Conservation (phyloP, 1,140 invertebrate genomes). For the Mercenaria mercenaria region DNA sequence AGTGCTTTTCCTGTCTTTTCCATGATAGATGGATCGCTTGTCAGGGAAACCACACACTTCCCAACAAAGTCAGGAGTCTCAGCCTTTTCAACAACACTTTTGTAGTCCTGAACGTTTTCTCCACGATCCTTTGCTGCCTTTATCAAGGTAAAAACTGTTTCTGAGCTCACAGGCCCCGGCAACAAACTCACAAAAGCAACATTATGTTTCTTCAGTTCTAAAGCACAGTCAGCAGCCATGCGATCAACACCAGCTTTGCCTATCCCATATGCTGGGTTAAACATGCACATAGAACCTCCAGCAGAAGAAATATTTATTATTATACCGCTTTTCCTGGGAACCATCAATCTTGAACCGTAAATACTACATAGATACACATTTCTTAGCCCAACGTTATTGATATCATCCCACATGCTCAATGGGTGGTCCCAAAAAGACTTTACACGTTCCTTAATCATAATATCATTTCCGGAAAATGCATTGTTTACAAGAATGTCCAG, state of each 20-base stretch:
- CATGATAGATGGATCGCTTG: constrained; percentile 73
- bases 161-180: constrained; percentile 86
- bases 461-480: constrained; percentile 85
- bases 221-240: constrained; percentile 85
- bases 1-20: constrained; percentile 31
- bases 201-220: constrained; percentile 85
- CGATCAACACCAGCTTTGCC: constrained; percentile 86
- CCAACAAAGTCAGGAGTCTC: constrained; percentile 83
- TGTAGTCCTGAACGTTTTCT: not conserved
- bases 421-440: constrained; percentile 85
- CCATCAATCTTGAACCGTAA: constrained; percentile 86
- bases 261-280: constrained; percentile 85
- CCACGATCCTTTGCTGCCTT: not conserved
- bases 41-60: constrained; percentile 79
- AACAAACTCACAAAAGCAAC: constrained; percentile 86
- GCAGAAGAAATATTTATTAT: constrained; percentile 87
- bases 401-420: constrained; percentile 82
- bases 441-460: constrained; percentile 76
- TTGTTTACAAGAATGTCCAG: constrained; percentile 87
- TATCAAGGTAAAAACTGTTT: constrained; percentile 63
- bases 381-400: constrained; percentile 86
- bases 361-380: constrained; percentile 86
- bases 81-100: constrained; percentile 69
- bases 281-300: constrained; percentile 86
- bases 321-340: constrained; percentile 83